A percentile compares a stretch with the other conserved stretches of the same genome.
These are phyloP conservation scores for Tachina lurida DNA, from an alignment of 2,888 invertebrate genomes.

Conservation along the genomic window DNA sequence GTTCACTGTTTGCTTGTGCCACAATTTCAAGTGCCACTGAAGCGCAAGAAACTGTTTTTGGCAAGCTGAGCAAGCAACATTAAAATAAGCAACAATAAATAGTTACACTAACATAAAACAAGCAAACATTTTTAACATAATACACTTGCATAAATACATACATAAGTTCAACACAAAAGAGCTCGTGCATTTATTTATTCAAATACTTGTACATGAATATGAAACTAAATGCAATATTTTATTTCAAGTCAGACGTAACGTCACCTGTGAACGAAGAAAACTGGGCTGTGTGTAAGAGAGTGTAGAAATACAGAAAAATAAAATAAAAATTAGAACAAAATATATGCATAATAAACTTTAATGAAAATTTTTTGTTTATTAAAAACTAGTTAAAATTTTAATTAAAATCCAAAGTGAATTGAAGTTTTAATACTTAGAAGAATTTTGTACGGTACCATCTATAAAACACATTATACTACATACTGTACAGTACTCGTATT, in stretches of 20 bases:
- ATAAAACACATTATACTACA: too few species aligned
- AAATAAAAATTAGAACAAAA: neutral
- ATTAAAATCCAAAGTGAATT: too few species aligned
- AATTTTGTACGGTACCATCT: too few species aligned
- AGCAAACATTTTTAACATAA: conserved; percentile 29
- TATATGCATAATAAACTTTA: neutral
- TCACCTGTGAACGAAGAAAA: conserved; percentile 6
- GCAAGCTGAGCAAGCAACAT: conserved; percentile 47
- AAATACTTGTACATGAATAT: conserved; percentile 40
- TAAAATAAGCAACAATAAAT: conserved; percentile 5
- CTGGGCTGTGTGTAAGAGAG: neutral
- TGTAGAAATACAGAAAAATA: neutral
- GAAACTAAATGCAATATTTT: conserved; percentile 39
- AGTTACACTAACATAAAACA: conserved; percentile 3
- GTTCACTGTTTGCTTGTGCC: conserved; percentile 25
- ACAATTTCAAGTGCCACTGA: conserved; percentile 46
- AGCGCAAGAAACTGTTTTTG: conserved; percentile 58
- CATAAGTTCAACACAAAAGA: conserved; percentile 33
- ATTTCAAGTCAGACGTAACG: conserved; percentile 21
- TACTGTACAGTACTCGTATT: too few species aligned
- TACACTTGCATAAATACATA: neutral
- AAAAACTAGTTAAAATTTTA: too few species aligned
- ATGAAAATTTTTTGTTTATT: neutral
- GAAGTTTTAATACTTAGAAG: too few species aligned
- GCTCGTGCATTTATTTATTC: conserved; percentile 40